These are phyloP conservation scores for sheep (Ovis aries) DNA, from an alignment of 2,113 vertebrate species.

Conservation along the genomic window DNA sequence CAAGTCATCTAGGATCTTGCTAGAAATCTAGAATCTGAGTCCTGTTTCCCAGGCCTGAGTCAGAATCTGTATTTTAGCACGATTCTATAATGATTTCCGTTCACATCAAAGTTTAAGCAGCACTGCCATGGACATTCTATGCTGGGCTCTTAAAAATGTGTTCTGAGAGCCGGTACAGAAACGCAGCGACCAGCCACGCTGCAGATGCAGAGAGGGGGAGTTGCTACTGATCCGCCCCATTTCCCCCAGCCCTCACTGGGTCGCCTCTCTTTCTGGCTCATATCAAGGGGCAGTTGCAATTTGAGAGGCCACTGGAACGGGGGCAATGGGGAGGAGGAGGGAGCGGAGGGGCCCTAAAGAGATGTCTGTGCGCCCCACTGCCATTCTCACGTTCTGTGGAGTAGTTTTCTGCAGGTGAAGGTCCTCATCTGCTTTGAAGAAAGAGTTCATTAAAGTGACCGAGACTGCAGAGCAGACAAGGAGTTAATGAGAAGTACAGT, in stretches of 20 bases:
- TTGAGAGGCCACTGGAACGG: not conserved
- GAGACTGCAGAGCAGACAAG: not conserved
- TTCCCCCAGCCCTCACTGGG: not conserved
- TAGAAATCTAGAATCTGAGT: not conserved
- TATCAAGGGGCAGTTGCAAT: not conserved
- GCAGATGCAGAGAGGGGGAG: not conserved
- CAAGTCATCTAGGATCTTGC: not conserved
- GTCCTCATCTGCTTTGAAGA: not conserved
- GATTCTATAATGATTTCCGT: not conserved
- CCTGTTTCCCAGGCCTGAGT: not conserved
- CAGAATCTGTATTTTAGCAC: not conserved
- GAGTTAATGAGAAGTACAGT: not conserved
- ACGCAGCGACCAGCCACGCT: not conserved
- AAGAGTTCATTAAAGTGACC: not conserved
- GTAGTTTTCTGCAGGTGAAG: not conserved
- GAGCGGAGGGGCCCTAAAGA: not conserved
- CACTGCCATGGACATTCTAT: not conserved
- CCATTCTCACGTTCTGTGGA: not conserved
- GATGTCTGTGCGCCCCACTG: not conserved
- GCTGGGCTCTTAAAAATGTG: not conserved
- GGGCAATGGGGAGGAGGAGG: not conserved
- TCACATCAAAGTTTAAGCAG: not conserved
- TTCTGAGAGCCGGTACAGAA: not conserved
- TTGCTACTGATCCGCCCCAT: accelerated
- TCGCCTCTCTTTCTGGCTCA: not conserved